Evolutionary conservation across 2,113 vertebrate species (phyloP), one percentile per base, ranked within the genome.

Genomic region (Haemorhous mexicanus): DNA sequence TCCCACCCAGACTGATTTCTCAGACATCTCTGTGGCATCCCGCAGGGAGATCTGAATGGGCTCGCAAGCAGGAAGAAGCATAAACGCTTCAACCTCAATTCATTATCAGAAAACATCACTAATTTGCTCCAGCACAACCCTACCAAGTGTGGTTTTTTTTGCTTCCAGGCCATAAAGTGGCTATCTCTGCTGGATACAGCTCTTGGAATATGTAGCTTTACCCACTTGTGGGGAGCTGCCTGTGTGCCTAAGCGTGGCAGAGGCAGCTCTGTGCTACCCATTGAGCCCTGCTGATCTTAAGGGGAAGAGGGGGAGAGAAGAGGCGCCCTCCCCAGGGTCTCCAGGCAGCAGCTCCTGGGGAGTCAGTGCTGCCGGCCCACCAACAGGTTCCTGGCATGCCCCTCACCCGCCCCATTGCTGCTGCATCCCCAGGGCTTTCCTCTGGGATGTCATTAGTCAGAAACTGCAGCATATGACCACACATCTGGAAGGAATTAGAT

Each of bases 401-500:
- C 80, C 89, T 84, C 11, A 3, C 83, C 77, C 7, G 3, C 61
- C 73, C 56, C 41, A 5, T 66, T 26, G 39, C 83, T 92, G 58
- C 58, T 0, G 6, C 62, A 67, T 96, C 97, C 92, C 84, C 79
- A 72, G 62, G 95, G 95, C 88, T 90, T 96, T 89, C 79, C 90
- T 83, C 26, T 1, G 90, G 79, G 91, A 95, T 95, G 87, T 91
- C 90, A 94, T 94, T 93, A 94, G 90, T 59, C 90, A 94, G 91
- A 89, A 96, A 95, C 82, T 94, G 53, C 20, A 9, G 90, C 93
- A 81, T 94, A 79, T 84, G 89, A 96, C 86, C 23, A 4, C 88
- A 91, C 95, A 97, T 97, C 96, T 97, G 97, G 95, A 97, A 96
- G 52, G 76, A 93, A 76, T 97, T 96, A 97, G 89, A 95, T 93